Base-by-base conservation (phyloP, 2,797 vertebrate species). In the Sardinella longiceps region DNA sequence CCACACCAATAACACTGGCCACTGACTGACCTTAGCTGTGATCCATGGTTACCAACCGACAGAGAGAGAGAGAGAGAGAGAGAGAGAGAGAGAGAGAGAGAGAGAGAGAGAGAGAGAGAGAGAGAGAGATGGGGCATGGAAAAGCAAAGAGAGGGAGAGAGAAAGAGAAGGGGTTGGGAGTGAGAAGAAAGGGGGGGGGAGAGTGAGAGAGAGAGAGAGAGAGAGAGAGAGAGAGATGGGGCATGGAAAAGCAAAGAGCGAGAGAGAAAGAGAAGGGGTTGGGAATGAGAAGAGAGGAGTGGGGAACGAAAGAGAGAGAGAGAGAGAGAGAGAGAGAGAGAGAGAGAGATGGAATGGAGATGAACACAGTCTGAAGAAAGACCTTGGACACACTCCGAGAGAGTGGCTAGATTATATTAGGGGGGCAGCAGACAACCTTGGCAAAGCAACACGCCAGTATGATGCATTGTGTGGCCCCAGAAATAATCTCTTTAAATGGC, bases 301-400 rank as follows among this genome's bases (percentile, higher is more conserved):
- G 14, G 25, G 7, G 60, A 14, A 74, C 5, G 66, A 28, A 70
- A 50, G 18, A 81, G 7, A 82, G 7, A 56, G 3, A 80, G 30
- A 80, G 20, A 82, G 30, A 80, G 5, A 48, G 50, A 82, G 25
- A 85, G 63, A 80, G 5, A 80, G 66, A 83, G 11, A 77, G 50
- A 74, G 11, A 74, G 81, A 82, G n/a, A 81, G 56, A 63, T 45
- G 63, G 81, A 80, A 15, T 28, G 53, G 28, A 82, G 81, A 85
- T 12, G 80, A 66, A 85, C n/a, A n/a, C n/a, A 28, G 46, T 43
- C 50, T 30, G 12, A 51, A 66, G 23, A 77, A 33, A 51, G 33
- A 66, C 60, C 70, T 37, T 74, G 66, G 66, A 37, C 66, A 37
- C 33, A 39, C 66, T 74, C 33, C 2, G 15, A 33, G 33, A 74